phyloP scores from a whole-genome alignment of 2,888 invertebrate species.

The Tinea semifulvella region DNA sequence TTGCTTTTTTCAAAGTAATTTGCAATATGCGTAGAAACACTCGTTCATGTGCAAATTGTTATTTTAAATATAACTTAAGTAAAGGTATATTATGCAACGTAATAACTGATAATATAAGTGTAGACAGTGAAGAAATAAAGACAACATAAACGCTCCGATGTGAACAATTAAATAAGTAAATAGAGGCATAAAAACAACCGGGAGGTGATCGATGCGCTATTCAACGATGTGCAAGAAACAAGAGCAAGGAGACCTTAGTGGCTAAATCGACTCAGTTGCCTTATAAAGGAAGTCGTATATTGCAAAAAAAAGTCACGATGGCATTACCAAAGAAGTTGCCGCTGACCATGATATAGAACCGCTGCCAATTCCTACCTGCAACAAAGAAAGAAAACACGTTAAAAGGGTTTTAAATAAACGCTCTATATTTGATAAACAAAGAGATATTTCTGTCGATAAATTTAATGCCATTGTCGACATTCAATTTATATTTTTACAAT shows the following conservation, averaged over 20 bases:
- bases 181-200: not conserved
- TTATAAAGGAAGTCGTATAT: slow-evolving; percentile 13
- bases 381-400: slow-evolving; percentile 12
- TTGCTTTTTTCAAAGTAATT: not conserved
- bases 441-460: slow-evolving; percentile 7
- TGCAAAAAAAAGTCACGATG: slow-evolving; percentile 10
- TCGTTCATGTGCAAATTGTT: not conserved
- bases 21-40: not conserved
- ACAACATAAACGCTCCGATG: not conserved
- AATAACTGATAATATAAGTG: slow-evolving; percentile 6
- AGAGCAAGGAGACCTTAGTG: slow-evolving; percentile 2
- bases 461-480: slow-evolving; percentile 3
- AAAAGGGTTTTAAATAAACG: not conserved
- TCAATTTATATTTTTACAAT: slow-evolving; percentile 3
- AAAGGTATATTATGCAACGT: slow-evolving; percentile 2
- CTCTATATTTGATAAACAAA: slow-evolving; percentile 8
- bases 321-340: slow-evolving; percentile 14
- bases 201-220: slow-evolving; percentile 11
- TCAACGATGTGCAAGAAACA: slow-evolving; percentile 8
- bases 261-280: slow-evolving; percentile 10
- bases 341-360: slow-evolving; percentile 9
- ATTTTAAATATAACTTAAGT: too few relatives aligned
- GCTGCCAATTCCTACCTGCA: slow-evolving; percentile 12
- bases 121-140: not conserved
- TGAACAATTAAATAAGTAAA: slow-evolving; percentile 4